These are phyloP conservation scores for Pygmarrhopalites habei DNA, from an alignment of 1,140 invertebrate species.

Conservation along the genomic window DNA sequence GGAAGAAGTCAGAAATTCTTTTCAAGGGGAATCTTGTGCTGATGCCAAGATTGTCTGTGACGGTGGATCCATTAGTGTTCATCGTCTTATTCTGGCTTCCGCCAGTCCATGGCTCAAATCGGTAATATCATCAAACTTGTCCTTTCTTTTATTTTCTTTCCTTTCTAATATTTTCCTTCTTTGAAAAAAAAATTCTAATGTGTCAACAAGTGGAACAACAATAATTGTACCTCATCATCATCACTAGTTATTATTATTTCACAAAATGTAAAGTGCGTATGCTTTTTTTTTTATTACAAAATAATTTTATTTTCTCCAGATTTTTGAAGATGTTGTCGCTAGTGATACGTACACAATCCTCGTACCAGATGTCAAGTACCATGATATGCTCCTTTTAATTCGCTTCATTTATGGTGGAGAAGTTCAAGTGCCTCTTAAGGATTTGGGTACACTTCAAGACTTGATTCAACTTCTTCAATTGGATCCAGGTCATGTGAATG, in stretches of 20 bases:
- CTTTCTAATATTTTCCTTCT: not conserved
- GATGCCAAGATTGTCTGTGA: constrained; percentile 39
- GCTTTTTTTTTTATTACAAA: too few relatives aligned
- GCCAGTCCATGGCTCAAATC: constrained; percentile 39
- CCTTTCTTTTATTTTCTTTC: too few relatives aligned
- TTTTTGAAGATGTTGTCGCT: constrained; percentile 35
- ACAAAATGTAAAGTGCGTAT: too few relatives aligned
- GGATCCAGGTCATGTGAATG: constrained; percentile 38
- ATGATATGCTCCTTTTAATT: constrained; percentile 37
- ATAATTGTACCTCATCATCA: too few relatives aligned
- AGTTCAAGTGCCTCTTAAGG: constrained; percentile 38
- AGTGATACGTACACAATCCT: constrained; percentile 33
- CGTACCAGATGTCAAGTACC: constrained; percentile 37
- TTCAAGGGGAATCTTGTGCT: constrained; percentile 35
- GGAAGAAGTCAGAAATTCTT: constrained; percentile 38
- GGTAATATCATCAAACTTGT: constrained; percentile 9
- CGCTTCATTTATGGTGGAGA: constrained; percentile 40
- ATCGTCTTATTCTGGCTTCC: constrained; percentile 38
- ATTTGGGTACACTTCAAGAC: constrained; percentile 38
- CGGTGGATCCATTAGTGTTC: constrained; percentile 38
- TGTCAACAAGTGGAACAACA: too few relatives aligned
- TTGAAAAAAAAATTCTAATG: too few relatives aligned
- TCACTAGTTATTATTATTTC: too few relatives aligned
- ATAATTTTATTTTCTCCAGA: constrained; percentile 21
- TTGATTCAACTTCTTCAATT: constrained; percentile 39